These are phyloP conservation scores for Drosophila picticornis DNA, from an alignment of 2,888 invertebrate genomes.

Conservation along the genomic window DNA sequence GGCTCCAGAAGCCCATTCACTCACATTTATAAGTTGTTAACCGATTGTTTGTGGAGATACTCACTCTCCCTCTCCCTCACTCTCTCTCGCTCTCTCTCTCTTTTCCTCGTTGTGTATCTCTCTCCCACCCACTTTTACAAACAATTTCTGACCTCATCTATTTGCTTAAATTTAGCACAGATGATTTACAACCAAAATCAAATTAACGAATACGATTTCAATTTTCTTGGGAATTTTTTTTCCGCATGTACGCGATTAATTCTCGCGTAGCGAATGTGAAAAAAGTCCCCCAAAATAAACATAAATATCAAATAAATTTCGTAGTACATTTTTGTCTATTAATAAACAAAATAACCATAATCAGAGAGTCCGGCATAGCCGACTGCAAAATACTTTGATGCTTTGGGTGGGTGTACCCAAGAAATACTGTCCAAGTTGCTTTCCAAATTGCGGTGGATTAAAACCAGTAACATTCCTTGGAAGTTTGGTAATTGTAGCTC, in stretches of 20 bases:
- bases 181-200: not conserved
- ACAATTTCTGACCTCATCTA: not conserved
- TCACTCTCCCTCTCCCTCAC: not conserved
- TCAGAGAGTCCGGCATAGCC: too few species aligned
- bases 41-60: not conserved
- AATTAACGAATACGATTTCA: not conserved
- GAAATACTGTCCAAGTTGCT: too few species aligned
- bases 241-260: slow-evolving; percentile 16
- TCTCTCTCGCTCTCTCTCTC: not conserved
- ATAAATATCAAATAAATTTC: slow-evolving; percentile 25
- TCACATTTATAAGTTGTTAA: not conserved
- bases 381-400: too few species aligned
- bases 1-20: not conserved
- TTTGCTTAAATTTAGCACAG: not conserved
- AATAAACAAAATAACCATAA: not conserved
- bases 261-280: slow-evolving; percentile 27
- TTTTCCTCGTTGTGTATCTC: not conserved
- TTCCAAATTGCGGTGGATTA: too few species aligned
- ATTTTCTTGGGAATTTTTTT: not conserved
- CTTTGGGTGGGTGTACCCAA: too few species aligned
- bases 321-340: slow-evolving; percentile 17
- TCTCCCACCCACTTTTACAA: not conserved
- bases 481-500: too few species aligned
- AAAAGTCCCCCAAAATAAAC: slow-evolving; percentile 21
- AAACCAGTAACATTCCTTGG: too few species aligned